Conservation (phyloP, 2,797 vertebrate genomes). For the Paedocypris micromegethes region DNA sequence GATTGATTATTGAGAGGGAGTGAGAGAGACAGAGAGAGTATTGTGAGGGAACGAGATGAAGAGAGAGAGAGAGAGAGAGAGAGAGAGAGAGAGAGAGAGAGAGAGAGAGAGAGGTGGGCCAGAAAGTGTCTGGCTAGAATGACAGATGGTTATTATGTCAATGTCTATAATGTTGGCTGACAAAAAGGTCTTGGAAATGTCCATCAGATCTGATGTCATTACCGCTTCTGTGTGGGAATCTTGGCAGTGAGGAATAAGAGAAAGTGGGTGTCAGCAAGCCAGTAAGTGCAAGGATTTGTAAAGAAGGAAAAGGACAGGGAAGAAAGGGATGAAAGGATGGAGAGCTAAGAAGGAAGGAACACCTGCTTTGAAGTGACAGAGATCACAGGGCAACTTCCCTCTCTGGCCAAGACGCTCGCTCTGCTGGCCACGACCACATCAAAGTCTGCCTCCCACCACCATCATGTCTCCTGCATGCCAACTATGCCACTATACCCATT, state of each 20-base stretch:
- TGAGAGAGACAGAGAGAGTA: too few species aligned
- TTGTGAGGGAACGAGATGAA: too few species aligned
- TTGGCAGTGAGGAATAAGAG: conserved; percentile 23
- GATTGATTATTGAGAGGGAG: too few species aligned
- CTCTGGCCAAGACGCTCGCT: conserved; percentile 37
- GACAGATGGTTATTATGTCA: conserved; percentile 37
- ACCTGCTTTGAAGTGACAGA: conserved; percentile 43
- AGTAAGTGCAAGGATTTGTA: conserved; percentile 30
- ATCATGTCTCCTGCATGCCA: conserved; percentile 34
- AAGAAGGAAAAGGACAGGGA: conserved; percentile 18
- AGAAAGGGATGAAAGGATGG: conserved; percentile 13
- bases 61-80: too few species aligned
- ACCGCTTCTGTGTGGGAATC: conserved; percentile 36
- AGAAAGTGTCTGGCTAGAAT: conserved; percentile 12
- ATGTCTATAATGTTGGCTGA: conserved; percentile 20
- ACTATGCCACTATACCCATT: conserved; percentile 29
- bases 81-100: conserved; percentile 25
- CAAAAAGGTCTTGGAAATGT: conserved; percentile 24
- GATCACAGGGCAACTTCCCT: conserved; percentile 46
- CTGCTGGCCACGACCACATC: conserved; percentile 54
- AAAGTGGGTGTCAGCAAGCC: conserved; percentile 8
- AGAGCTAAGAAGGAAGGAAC: conserved; percentile 41
- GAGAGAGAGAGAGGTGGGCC: conserved; percentile 9
- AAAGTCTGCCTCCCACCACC: conserved; percentile 48
- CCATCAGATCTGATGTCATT: conserved; percentile 38